These are phyloP conservation scores for Cisticola juncidis DNA, from an alignment of 2,113 vertebrate species.

Conservation along the genomic window DNA sequence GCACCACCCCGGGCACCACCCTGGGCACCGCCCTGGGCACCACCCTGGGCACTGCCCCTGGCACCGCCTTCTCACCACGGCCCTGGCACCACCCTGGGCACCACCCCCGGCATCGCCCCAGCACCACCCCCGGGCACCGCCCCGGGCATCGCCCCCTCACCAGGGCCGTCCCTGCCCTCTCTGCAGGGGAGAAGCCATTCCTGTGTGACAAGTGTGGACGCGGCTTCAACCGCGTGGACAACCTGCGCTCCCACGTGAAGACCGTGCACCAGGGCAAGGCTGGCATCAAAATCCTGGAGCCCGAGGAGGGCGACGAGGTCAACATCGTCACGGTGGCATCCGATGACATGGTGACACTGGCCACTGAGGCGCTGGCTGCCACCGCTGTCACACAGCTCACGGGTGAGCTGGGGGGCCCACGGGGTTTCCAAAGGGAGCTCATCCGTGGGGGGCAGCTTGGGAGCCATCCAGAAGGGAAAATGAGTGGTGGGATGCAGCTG, in stretches of 20 bases:
- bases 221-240: slow-evolving; percentile 97
- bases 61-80: no score
- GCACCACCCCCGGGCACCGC: rapidly evolving
- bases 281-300: slow-evolving; percentile 89
- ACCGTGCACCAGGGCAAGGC: slow-evolving; percentile 96
- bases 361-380: slow-evolving; percentile 87
- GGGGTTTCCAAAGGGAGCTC: background rate
- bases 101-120: no score
- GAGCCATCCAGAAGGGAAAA: background rate
- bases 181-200: slow-evolving; percentile 93
- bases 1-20: no score
- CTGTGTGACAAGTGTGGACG: slow-evolving; percentile 95
- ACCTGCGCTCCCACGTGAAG: slow-evolving; percentile 95
- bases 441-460: background rate
- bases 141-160: rapidly evolving
- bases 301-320: slow-evolving; percentile 81
- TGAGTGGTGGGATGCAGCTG: rapidly evolving
- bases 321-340: slow-evolving; percentile 91
- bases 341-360: slow-evolving; percentile 91
- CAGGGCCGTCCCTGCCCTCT: rapidly evolving
- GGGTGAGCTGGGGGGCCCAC: slow-evolving; percentile 62
- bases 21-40: no score
- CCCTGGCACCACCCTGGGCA: no score
- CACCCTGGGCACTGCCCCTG: no score
- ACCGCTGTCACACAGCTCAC: slow-evolving; percentile 91